Evolutionary conservation across 1,140 invertebrate species (phyloP).

Genomic region (Neoseiulus cucumeris): DNA sequence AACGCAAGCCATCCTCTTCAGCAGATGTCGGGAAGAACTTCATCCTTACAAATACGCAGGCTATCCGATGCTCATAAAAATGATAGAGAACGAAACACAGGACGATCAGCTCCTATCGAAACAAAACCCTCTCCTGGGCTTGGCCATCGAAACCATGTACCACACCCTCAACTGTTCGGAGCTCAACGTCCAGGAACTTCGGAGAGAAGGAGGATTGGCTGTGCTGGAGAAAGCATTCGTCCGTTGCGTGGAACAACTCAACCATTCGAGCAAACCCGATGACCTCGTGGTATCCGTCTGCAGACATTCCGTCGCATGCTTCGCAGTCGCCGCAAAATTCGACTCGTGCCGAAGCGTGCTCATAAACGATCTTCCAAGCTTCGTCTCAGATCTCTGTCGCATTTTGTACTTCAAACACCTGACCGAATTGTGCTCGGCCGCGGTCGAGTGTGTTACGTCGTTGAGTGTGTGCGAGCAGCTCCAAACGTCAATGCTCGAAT

Average conservation of each 20-base stretch:
- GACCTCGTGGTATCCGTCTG: slow-evolving; percentile 83
- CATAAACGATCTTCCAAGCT: slow-evolving; percentile 45
- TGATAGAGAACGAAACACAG: slow-evolving; percentile 73
- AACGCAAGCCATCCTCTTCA: slow-evolving; percentile 89
- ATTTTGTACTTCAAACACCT: slow-evolving; percentile 75
- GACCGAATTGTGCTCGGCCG: slow-evolving; percentile 51
- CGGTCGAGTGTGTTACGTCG: slow-evolving; percentile 62
- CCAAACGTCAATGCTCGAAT: slow-evolving; percentile 71
- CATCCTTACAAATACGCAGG: slow-evolving; percentile 97
- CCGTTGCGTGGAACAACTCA: slow-evolving; percentile 71
- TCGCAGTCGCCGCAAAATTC: slow-evolving; percentile 84
- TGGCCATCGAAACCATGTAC: slow-evolving; percentile 81
- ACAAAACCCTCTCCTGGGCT: slow-evolving; percentile 57
- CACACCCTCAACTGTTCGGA: slow-evolving; percentile 91
- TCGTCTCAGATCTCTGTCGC: slow-evolving; percentile 69
- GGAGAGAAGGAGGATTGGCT: slow-evolving; percentile 76
- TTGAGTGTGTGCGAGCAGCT: slow-evolving; percentile 58
- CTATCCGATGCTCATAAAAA: slow-evolving; percentile 90
- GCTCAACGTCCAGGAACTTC: slow-evolving; percentile 88
- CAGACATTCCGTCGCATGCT: slow-evolving; percentile 70
- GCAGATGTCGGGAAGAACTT: slow-evolving; percentile 66
- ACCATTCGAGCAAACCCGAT: slow-evolving; percentile 46
- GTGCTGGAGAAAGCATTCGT: slow-evolving; percentile 67
- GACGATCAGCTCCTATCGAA: slow-evolving; percentile 85
- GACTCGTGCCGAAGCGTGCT: slow-evolving; percentile 67